Conservation (phyloP, 1,140 invertebrate species). For the Coboldia fuscipes region DNA sequence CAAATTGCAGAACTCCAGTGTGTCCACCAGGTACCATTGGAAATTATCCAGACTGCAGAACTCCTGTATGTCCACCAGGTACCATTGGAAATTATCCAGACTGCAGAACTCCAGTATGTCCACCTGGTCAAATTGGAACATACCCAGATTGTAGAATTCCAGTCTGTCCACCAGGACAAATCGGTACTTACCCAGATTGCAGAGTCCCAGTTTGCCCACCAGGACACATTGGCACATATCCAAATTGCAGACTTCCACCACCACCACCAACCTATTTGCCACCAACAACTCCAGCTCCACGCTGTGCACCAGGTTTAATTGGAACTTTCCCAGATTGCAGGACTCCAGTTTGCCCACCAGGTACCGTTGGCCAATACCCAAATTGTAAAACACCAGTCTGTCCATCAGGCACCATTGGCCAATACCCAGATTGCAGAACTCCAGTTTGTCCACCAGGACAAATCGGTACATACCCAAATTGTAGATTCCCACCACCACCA, state of each 20-base stretch:
- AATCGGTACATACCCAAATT: background rate
- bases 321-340: too few relatives aligned
- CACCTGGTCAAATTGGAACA: background rate
- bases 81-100: constrained; percentile 5
- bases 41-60: background rate
- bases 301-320: too few relatives aligned
- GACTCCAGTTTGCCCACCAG: constrained; percentile 3
- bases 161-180: too few relatives aligned
- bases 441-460: background rate
- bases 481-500: background rate
- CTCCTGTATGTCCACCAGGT: constrained; percentile 2
- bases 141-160: too few relatives aligned
- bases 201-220: too few relatives aligned
- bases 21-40: background rate
- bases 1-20: constrained; percentile 5
- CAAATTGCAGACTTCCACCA: constrained; percentile 5
- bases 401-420: background rate
- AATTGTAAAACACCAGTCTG: background rate
- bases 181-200: too few relatives aligned
- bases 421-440: background rate
- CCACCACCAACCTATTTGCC: too few relatives aligned
- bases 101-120: background rate
- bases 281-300: too few relatives aligned
- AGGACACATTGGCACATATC: too few relatives aligned
- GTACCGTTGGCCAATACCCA: background rate